Evolutionary conservation across 2,113 vertebrate genomes (phyloP).

Genomic region (Petroica traversi): DNA sequence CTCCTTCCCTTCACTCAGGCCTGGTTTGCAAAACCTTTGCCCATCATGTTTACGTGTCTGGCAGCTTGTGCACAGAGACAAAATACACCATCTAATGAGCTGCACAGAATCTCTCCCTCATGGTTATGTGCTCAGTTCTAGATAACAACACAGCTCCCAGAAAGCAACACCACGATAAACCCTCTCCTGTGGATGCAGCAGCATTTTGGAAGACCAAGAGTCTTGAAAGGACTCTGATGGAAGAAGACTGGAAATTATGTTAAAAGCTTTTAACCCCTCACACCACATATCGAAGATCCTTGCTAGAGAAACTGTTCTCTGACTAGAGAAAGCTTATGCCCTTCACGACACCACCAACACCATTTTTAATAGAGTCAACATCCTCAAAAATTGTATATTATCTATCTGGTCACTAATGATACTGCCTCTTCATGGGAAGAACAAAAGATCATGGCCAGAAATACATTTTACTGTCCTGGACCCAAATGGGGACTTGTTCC

Average conservation of each 20-base stretch:
- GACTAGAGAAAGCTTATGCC: not conserved
- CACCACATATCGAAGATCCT: not conserved
- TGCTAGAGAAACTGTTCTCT: not conserved
- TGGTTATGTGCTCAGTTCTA: fast-evolving
- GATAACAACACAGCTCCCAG: not conserved
- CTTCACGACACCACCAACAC: not conserved
- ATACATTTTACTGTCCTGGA: not conserved
- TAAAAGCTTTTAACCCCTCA: not conserved
- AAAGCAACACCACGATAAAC: not conserved
- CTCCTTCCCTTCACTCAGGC: not conserved
- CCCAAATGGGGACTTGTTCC: not conserved
- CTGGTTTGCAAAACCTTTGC: not conserved
- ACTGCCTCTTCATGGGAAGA: not conserved
- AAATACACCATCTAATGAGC: not conserved
- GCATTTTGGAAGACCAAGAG: not conserved
- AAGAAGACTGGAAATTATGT: not conserved
- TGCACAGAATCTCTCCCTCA: not conserved
- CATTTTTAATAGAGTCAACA: not conserved
- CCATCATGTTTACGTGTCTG: not conserved
- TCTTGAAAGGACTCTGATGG: not conserved
- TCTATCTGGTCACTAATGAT: not conserved
- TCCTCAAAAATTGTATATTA: not conserved
- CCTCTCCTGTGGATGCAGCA: not conserved
- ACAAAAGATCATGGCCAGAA: not conserved
- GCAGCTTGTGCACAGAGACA: not conserved